phyloP scores from a whole-genome alignment of 2,113 vertebrate genomes.

The Podilymbus podiceps region DNA sequence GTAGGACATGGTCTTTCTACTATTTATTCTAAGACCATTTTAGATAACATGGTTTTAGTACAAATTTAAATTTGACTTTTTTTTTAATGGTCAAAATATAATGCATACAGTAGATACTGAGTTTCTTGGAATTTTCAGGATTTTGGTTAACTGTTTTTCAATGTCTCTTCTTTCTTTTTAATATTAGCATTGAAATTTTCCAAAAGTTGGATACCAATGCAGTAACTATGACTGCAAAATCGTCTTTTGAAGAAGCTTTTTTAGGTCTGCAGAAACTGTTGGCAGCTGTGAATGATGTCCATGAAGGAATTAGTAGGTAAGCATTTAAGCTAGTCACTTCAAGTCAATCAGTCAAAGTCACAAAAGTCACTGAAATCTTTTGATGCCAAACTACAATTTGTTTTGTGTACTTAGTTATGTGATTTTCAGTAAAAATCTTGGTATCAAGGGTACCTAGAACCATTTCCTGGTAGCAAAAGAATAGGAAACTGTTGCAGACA shows the following conservation, averaged over 20 bases:
- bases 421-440: not conserved
- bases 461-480: not conserved
- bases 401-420: not conserved
- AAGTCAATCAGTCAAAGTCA: not conserved
- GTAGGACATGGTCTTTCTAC: not conserved
- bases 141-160: not conserved
- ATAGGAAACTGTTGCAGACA: not conserved
- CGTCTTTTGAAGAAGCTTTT: conserved; percentile 82
- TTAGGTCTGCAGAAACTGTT: conserved; percentile 82
- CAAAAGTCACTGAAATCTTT: not conserved
- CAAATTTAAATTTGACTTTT: not conserved
- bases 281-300: conserved; percentile 81
- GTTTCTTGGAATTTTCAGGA: not conserved
- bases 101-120: not conserved
- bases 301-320: conserved; percentile 85
- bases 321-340: not conserved
- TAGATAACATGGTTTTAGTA: not conserved
- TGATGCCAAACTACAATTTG: not conserved
- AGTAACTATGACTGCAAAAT: conserved; percentile 39
- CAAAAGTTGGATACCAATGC: conserved; percentile 63
- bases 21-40: not conserved
- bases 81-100: not conserved
- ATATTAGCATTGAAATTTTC: conserved; percentile 71
- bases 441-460: not conserved
- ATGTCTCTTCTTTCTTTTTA: not conserved